Base-by-base conservation (phyloP, 2,888 invertebrate species). In the Xestia sexstrigata region DNA sequence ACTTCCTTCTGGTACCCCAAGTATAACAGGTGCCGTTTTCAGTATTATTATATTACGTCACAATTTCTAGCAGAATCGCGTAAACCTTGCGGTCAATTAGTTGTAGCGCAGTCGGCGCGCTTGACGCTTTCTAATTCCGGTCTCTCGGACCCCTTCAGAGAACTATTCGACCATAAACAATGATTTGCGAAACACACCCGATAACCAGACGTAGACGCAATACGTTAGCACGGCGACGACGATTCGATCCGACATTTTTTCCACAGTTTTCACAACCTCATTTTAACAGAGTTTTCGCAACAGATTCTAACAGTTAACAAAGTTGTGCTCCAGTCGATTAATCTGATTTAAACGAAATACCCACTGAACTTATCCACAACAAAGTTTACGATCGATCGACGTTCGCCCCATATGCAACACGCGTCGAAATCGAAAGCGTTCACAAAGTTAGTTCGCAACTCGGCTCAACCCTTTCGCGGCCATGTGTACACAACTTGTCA, bases 121-220 rank as follows among this genome's bases (percentile, higher is more conserved):
- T 95, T 93, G 95, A 94, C 95, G 96, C 96, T 96, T 96, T 96
- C 96, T 96, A 96, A 96, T 95, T 95, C 95, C 92, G 92, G 92
- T 91, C 92, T 92, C 91, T 91, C 92, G 91, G 93, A 93, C 94
- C 93, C 94, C 95, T 93, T 93, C 94, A 92, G 93, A 91, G 92
- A 95, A 91, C 94, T 94, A 93, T 91, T 95, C 94, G 94, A 96
- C 93, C 96, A 95, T 95, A 95, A 95, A 96, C 95, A 95, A 95
- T 94, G 93, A 93, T 95, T 96, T 95, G 92, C 95, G 96, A 96
- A 95, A 96, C 93, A 93, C 92, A 93, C 93, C 86, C 90, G 91
- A 86, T 88, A 90, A 87, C 89, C 88, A 89, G 91, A 89, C 89
- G 79, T 88, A 60, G 68, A 88, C 87, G 93, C 93, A 93, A 94